Evolutionary conservation across 2,888 invertebrate species (phyloP).

Genomic region (Timema cristinae): DNA sequence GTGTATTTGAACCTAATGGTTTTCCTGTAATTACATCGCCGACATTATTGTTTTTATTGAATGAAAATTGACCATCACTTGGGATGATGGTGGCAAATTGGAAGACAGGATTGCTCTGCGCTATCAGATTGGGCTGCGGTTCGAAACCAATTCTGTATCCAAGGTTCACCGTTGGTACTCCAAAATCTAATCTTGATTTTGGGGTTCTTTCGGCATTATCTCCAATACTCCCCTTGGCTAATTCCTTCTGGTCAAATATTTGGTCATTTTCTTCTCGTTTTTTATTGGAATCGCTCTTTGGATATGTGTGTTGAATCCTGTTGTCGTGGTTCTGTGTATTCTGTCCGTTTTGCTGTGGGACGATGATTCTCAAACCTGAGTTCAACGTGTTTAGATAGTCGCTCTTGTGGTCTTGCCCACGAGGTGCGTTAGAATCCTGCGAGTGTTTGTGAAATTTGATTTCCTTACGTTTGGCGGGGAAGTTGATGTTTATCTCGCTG

Average conservation of each 20-base stretch:
- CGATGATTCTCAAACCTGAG: not conserved
- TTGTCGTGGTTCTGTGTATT: not conserved
- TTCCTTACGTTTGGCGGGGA: not conserved
- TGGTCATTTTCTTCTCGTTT: no score
- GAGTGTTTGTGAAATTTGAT: not conserved
- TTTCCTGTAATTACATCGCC: no score
- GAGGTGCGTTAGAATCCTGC: not conserved
- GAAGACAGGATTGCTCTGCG: no score
- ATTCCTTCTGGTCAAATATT: not conserved
- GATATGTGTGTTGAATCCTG: no score
- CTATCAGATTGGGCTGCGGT: no score
- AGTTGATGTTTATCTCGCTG: conserved; percentile 24
- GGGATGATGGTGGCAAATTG: no score
- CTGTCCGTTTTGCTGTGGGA: not conserved
- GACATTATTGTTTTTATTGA: no score
- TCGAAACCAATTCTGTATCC: conserved; percentile 2
- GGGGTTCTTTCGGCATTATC: not conserved
- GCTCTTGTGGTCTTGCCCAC: not conserved
- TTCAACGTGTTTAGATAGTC: not conserved
- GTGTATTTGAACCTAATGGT: no score
- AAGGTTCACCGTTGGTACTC: not conserved
- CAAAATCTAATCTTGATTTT: not conserved
- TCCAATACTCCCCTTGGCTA: no score
- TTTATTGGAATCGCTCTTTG: no score
- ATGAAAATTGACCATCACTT: no score